Percentiles rank a stretch among this genome's conserved stretches.
Evolutionary conservation across 2,888 invertebrate species (phyloP).

Genomic region (Phytoseiulus persimilis): DNA sequence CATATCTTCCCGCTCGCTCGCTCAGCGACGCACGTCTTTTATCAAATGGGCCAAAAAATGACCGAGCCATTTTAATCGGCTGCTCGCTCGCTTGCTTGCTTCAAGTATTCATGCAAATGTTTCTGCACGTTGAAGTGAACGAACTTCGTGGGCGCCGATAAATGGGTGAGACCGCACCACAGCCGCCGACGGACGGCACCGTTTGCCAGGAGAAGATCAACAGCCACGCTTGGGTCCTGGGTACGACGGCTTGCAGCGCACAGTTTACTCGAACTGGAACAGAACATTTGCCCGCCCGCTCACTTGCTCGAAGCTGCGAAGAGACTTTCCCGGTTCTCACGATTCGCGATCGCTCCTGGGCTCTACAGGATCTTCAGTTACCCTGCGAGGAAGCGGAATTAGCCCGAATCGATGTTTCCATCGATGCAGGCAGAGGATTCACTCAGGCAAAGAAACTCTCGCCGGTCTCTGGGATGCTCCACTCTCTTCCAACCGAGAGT

Average conservation of each 20-base stretch:
- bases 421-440: too few relatives aligned
- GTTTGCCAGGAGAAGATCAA: background rate
- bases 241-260: background rate
- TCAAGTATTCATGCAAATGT: constrained; percentile 5
- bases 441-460: too few relatives aligned
- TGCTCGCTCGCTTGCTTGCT: background rate
- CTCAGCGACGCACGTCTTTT: background rate
- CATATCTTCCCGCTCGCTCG: background rate
- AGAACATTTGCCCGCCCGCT: background rate
- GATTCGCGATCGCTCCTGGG: too few relatives aligned
- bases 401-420: too few relatives aligned
- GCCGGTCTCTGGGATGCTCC: too few relatives aligned
- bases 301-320: background rate
- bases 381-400: too few relatives aligned
- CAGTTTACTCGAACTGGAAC: background rate
- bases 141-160: constrained; percentile 36
- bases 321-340: too few relatives aligned
- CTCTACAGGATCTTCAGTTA: too few relatives aligned
- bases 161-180: background rate
- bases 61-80: background rate
- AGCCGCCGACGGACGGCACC: background rate
- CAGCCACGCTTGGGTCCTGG: background rate
- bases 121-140: constrained; percentile 25
- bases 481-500: too few relatives aligned
- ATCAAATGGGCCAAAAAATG: constrained; percentile 5